These are phyloP conservation scores for Lichenostomus cassidix DNA, from an alignment of 2,113 vertebrate species.

Conservation along the genomic window DNA sequence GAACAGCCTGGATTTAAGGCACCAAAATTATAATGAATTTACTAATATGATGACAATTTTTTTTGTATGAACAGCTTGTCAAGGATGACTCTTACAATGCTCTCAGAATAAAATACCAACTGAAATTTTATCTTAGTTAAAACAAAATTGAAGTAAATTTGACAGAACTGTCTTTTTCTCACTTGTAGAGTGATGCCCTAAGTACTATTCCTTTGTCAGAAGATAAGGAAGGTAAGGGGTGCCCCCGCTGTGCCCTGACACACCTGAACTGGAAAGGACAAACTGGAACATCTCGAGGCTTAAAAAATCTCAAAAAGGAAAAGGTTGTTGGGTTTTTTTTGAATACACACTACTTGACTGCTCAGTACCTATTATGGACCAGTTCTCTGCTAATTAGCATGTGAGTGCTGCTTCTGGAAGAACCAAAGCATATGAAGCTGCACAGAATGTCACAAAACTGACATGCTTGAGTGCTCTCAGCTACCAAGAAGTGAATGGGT, in stretches of 20 bases:
- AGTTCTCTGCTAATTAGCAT: neutral
- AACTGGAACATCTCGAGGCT: neutral
- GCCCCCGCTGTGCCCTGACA: accelerated
- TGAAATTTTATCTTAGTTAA: neutral
- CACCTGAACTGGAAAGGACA: neutral
- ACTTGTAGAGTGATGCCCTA: neutral
- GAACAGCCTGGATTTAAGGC: neutral
- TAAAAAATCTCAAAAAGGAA: neutral
- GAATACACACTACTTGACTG: neutral
- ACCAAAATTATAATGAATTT: neutral
- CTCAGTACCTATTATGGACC: neutral
- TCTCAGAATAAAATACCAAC: neutral
- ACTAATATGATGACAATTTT: neutral
- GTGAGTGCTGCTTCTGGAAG: neutral
- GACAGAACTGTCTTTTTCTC: neutral
- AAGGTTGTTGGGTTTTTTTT: neutral
- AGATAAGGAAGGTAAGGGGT: neutral
- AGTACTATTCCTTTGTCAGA: neutral
- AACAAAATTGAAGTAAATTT: neutral
- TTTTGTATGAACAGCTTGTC: neutral
- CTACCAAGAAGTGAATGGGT: neutral
- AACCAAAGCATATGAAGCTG: neutral
- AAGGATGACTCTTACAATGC: neutral
- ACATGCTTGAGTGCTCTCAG: neutral
- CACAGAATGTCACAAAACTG: neutral